Conservation (phyloP, 2,113 vertebrate genomes). For the Conger conger region DNA sequence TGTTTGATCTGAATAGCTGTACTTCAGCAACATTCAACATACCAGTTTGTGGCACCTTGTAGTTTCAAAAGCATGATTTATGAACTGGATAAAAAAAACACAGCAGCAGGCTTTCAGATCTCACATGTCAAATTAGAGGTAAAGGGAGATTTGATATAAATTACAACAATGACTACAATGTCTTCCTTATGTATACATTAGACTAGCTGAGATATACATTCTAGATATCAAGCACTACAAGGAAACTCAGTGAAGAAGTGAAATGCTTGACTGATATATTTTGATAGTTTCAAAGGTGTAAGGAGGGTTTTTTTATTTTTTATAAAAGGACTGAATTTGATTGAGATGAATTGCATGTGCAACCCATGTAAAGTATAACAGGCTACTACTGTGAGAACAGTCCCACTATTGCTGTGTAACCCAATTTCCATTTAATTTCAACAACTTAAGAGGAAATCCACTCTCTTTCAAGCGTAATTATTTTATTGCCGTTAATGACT, state of each 20-base stretch:
- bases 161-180: neutral
- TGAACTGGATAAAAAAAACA: neutral
- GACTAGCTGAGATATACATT: neutral
- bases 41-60: neutral
- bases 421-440: conserved; percentile 62
- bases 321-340: conserved; percentile 4
- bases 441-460: conserved; percentile 82
- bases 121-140: neutral
- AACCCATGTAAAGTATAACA: neutral
- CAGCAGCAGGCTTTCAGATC: neutral
- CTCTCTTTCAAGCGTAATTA: conserved; percentile 79
- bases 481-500: conserved; percentile 78
- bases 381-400: neutral
- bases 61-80: neutral
- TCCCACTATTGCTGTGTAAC: conserved; percentile 1
- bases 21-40: neutral
- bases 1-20: neutral
- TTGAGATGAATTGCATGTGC: neutral
- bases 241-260: neutral
- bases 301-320: neutral
- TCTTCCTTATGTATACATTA: neutral
- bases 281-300: neutral
- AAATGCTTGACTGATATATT: neutral
- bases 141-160: neutral
- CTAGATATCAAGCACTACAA: neutral